phyloP scores from a whole-genome alignment of 2,797 vertebrate species.

The Natrix natrix region DNA sequence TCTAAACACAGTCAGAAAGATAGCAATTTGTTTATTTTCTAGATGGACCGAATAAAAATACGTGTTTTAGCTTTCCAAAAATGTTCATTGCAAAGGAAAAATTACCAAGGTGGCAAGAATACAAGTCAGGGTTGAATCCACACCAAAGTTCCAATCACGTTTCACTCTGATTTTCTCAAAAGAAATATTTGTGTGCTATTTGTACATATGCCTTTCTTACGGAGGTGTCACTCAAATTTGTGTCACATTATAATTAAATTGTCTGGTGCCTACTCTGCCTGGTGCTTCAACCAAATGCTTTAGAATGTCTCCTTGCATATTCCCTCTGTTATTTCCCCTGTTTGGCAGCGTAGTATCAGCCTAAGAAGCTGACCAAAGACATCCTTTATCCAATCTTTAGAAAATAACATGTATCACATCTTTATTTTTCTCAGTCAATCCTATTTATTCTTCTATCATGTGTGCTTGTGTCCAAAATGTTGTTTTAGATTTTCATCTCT shows the following conservation, averaged over 20 bases:
- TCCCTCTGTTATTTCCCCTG: slow-evolving; percentile 3
- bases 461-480: slow-evolving; percentile 15
- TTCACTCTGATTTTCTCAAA: not conserved
- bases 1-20: not conserved
- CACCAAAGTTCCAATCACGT: not conserved
- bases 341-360: not conserved
- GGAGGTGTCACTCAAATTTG: slow-evolving; percentile 3
- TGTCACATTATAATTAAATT: slow-evolving; percentile 10
- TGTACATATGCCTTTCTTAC: not conserved
- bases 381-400: not conserved
- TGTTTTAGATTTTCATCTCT: slow-evolving; percentile 46
- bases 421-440: slow-evolving; percentile 20
- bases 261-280: not conserved
- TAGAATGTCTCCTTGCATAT: not conserved
- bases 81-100: not conserved
- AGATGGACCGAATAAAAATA: not conserved
- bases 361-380: slow-evolving; percentile 15
- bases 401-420: not conserved
- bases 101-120: not conserved
- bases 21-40: not conserved
- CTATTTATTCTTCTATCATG: not conserved
- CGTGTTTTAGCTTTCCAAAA: not conserved
- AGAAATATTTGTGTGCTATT: not conserved
- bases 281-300: not conserved
- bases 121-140: not conserved